phyloP scores from a whole-genome alignment of 2,888 invertebrate species.

The Amphipyra berbera region DNA sequence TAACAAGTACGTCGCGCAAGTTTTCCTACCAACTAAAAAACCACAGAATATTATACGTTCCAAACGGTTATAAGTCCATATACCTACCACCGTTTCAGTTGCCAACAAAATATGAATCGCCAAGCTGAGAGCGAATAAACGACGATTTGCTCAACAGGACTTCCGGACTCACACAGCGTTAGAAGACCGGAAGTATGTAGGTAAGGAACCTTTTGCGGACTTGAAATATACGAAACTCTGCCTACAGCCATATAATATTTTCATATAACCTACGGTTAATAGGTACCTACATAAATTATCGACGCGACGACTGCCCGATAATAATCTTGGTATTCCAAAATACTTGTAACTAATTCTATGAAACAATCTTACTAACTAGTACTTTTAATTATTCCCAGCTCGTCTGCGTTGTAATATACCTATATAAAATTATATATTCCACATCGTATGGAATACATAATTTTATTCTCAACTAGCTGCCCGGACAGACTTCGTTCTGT shows the following conservation, averaged over 20 bases:
- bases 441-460: too few species aligned
- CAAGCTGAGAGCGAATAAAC: slow-evolving; percentile 44
- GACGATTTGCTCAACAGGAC: slow-evolving; percentile 47
- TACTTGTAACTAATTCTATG: too few species aligned
- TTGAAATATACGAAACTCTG: slow-evolving; percentile 28
- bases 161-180: slow-evolving; percentile 49
- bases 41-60: not conserved
- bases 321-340: too few species aligned
- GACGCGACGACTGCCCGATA: too few species aligned
- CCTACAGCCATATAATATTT: slow-evolving; percentile 19
- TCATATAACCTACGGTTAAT: not conserved
- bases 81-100: slow-evolving; percentile 4
- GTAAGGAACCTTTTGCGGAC: slow-evolving; percentile 43
- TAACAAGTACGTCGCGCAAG: too few species aligned
- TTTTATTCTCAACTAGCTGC: too few species aligned
- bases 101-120: slow-evolving; percentile 34
- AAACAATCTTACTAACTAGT: too few species aligned
- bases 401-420: too few species aligned
- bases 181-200: slow-evolving; percentile 48
- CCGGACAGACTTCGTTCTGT: too few species aligned
- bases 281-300: not conserved
- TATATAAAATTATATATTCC: too few species aligned
- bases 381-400: too few species aligned
- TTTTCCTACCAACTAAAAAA: too few species aligned
- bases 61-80: not conserved